phyloP scores from a whole-genome alignment of 2,888 invertebrate species.

The Hermaeophaga mercurialis region DNA sequence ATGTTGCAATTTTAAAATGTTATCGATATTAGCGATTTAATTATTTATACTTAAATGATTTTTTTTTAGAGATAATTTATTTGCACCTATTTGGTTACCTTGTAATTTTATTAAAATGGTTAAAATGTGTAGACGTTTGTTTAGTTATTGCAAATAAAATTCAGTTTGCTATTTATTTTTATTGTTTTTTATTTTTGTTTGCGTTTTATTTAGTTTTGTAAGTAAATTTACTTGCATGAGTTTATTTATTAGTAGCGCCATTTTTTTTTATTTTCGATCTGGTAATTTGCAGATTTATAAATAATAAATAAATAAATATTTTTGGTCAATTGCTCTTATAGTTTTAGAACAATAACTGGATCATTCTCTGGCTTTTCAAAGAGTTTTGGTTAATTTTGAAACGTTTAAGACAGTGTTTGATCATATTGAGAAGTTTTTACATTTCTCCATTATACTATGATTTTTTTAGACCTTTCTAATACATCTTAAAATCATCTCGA shows the following conservation, averaged over 20 bases:
- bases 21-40: slow-evolving; percentile 39
- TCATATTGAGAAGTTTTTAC: too few relatives aligned
- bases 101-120: slow-evolving; percentile 38
- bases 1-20: slow-evolving; percentile 41
- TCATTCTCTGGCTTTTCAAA: too few relatives aligned
- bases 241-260: not conserved
- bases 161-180: slow-evolving; percentile 38
- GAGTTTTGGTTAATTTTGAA: too few relatives aligned
- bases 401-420: too few relatives aligned
- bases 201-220: slow-evolving; percentile 24
- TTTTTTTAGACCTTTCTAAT: too few relatives aligned
- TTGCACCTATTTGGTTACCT: slow-evolving; percentile 49
- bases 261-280: not conserved
- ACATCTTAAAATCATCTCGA: too few relatives aligned
- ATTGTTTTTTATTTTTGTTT: slow-evolving; percentile 32
- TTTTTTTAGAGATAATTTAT: slow-evolving; percentile 47
- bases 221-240: slow-evolving; percentile 22
- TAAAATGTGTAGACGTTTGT: slow-evolving; percentile 40
- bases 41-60: slow-evolving; percentile 42
- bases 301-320: too few relatives aligned
- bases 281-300: not conserved
- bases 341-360: too few relatives aligned
- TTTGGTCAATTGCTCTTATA: too few relatives aligned
- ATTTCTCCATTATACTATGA: too few relatives aligned
- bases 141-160: slow-evolving; percentile 36